These are phyloP conservation scores for Amyelois transitella DNA, from an alignment of 1,140 invertebrate species.

Conservation along the genomic window DNA sequence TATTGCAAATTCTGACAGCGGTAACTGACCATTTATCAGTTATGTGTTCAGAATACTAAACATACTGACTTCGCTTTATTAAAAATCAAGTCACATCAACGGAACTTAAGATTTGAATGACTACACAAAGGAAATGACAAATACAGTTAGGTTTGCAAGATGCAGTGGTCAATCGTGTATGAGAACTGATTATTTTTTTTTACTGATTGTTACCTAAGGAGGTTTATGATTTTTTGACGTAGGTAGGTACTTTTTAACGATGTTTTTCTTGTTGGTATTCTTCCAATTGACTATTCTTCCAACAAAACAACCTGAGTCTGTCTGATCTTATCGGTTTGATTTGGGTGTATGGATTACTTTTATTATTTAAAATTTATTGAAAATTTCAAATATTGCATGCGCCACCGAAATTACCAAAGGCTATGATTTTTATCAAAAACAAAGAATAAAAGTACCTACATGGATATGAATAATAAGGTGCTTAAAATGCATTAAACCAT, in stretches of 20 bases:
- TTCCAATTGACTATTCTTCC: too few relatives aligned
- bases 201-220: too few relatives aligned
- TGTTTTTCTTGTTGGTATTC: too few relatives aligned
- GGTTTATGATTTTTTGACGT: too few relatives aligned
- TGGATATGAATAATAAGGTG: not conserved
- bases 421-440: not conserved
- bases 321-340: too few relatives aligned
- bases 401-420: too few relatives aligned
- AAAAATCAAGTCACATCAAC: conserved; percentile 17
- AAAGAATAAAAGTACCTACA: not conserved
- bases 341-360: too few relatives aligned
- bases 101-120: conserved; percentile 26
- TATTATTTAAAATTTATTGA: too few relatives aligned
- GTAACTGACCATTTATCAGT: not conserved
- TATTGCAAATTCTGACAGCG: not conserved
- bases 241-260: too few relatives aligned
- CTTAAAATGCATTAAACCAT: conserved; percentile 6
- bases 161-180: conserved; percentile 4
- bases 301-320: too few relatives aligned
- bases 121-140: conserved; percentile 25
- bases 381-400: too few relatives aligned
- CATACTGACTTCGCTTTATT: conserved; percentile 2
- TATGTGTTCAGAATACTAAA: not conserved
- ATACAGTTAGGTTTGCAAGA: conserved; percentile 25
- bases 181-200: too few relatives aligned